Conservation (phyloP, 2,113 vertebrate genomes). For the Helogale parvula region DNA sequence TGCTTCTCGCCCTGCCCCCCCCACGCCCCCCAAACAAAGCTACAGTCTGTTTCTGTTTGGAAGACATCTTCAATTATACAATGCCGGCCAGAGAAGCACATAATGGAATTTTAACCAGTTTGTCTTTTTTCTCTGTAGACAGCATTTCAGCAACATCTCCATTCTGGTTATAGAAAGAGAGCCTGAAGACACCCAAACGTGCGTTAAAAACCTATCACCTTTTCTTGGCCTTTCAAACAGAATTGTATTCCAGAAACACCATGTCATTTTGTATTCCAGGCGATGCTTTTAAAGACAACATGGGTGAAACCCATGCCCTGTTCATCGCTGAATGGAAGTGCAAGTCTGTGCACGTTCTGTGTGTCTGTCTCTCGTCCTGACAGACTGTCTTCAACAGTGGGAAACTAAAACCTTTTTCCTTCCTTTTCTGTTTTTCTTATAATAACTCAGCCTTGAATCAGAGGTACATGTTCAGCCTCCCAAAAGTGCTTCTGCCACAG, state of each 20-base stretch:
- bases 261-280: conserved; percentile 55
- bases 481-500: neutral
- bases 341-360: neutral
- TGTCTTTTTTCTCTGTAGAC: conserved; percentile 6
- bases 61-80: conserved; percentile 41
- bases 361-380: conserved; percentile 37
- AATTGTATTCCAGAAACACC: conserved; percentile 47
- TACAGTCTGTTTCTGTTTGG: neutral
- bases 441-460: conserved; percentile 57
- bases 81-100: neutral
- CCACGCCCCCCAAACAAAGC: neutral
- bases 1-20: too few relatives aligned
- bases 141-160: conserved; percentile 29
- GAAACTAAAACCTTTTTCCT: conserved; percentile 65
- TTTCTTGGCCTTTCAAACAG: conserved; percentile 56
- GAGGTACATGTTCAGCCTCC: conserved; percentile 27
- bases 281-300: conserved; percentile 23
- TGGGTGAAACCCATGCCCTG: neutral
- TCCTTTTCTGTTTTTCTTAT: conserved; percentile 57
- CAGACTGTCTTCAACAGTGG: conserved; percentile 31
- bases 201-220: conserved; percentile 1
- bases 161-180: conserved; percentile 1
- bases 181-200: neutral
- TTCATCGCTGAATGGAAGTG: neutral
- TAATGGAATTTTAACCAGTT: conserved; percentile 30